Conservation (phyloP, 2,888 invertebrate genomes). For the Lingula anatina region DNA sequence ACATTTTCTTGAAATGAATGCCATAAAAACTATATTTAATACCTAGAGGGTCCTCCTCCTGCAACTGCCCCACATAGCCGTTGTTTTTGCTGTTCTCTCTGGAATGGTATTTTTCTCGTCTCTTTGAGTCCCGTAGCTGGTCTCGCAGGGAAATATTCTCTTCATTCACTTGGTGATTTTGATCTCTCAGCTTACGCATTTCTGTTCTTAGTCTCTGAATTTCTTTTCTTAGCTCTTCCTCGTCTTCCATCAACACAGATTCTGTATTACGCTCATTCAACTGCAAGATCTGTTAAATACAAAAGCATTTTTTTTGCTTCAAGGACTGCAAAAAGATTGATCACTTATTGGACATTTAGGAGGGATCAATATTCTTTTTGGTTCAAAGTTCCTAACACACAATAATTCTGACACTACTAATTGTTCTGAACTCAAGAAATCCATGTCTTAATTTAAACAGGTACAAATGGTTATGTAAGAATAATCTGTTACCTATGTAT, state of each 20-base stretch:
- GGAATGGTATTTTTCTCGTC: not conserved
- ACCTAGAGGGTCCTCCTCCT: not conserved
- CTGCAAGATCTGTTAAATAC: constrained; percentile 15
- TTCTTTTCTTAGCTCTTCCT: constrained; percentile 20
- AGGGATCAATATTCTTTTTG: too few species aligned
- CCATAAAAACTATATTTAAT: not conserved
- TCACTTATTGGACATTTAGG: too few species aligned
- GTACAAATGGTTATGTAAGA: too few species aligned
- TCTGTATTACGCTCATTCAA: constrained; percentile 14
- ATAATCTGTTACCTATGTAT: too few species aligned
- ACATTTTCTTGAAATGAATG: not conserved
- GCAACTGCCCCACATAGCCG: not conserved
- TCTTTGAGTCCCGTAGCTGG: constrained; percentile 18
- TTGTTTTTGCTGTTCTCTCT: not conserved
- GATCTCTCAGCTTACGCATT: constrained; percentile 30
- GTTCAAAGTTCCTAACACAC: too few species aligned
- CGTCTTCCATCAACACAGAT: not conserved
- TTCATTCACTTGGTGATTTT: constrained; percentile 40
- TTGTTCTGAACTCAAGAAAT: too few species aligned
- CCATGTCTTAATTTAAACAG: too few species aligned
- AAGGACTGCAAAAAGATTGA: too few species aligned
- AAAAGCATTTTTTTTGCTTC: too few species aligned
- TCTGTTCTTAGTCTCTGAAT: constrained; percentile 37
- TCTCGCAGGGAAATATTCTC: constrained; percentile 37
- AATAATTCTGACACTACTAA: too few species aligned